Evolutionary conservation across 2,888 invertebrate species (phyloP), one percentile per base, ranked within the genome.

Genomic region (Rhagonycha lutea): DNA sequence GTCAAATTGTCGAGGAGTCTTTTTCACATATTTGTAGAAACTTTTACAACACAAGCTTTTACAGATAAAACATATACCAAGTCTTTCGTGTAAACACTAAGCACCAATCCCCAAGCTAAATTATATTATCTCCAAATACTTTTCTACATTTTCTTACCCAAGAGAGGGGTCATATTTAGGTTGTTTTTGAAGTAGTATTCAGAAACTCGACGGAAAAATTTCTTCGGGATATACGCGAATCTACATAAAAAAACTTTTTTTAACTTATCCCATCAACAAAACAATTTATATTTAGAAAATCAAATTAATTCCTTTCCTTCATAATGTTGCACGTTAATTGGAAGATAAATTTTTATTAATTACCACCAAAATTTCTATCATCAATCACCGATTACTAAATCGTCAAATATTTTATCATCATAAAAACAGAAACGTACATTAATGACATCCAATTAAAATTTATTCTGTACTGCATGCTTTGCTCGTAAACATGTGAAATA

Each of bases 101-200:
- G 75, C 72, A 24, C 75, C 63, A 69, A 29, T 70, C 75, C 62
- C 72, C 72, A 68, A 28, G 61, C 72, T 71, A 73, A 73, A 76
- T 76, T 73, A 71, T 76, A 73, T 76, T 76, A 76, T 76, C 73
- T 73, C 26, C 70, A 61, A 72, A 76, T 76, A 69, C 72, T 73
- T 69, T 67, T 62, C 70, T 69, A 70, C 72, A 62, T 76, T 75
- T 76, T 73, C 69, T 63, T 29, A 28, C 23, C 72, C 75, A 23
- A 68, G 28, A n/a, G 76, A 73, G 76, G 62, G 72, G 67, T 76
- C 65, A 76, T 76, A 76, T 73, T 76, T 70, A 72, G 70, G 67
- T 73, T 70, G 67, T 76, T 72, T 75, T 70, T 75, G 71, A 68
- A 71, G 70, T 73, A 71, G 70, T 73, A 67, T 67, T 61, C 67